phyloP scores from a whole-genome alignment of 2,888 invertebrate species.

The Leptopterna dolabrata region DNA sequence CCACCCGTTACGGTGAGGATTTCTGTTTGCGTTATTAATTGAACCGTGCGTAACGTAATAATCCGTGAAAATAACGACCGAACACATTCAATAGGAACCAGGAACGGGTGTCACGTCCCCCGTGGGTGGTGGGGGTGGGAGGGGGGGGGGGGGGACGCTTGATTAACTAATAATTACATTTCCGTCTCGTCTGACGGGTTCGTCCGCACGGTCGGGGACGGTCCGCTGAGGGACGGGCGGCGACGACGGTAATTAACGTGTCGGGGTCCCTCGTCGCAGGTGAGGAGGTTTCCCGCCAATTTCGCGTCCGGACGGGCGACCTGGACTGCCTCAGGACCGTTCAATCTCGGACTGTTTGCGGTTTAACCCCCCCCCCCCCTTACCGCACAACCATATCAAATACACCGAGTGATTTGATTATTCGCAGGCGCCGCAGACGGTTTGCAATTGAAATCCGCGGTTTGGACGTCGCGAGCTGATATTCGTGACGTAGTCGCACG shows the following conservation, averaged over 20 bases:
- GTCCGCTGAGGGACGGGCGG: too few relatives aligned
- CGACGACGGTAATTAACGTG: not conserved
- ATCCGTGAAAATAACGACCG: not conserved
- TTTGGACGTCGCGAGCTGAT: not conserved
- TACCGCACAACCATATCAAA: too few relatives aligned
- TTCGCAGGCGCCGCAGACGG: not conserved
- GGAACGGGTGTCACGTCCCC: not conserved
- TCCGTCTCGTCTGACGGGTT: not conserved
- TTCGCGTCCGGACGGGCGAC: not conserved
- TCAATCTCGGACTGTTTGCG: not conserved
- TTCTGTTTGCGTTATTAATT: constrained; percentile 7
- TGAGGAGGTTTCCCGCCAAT: not conserved
- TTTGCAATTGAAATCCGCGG: not conserved
- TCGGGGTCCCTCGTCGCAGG: not conserved
- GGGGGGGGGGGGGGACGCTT: not conserved
- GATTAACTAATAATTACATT: constrained; percentile 3
- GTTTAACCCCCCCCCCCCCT: too few relatives aligned
- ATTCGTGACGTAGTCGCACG: too few relatives aligned
- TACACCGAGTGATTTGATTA: not conserved
- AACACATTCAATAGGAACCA: not conserved
- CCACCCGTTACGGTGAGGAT: not conserved
- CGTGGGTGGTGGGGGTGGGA: not conserved
- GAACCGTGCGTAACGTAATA: constrained; percentile 2
- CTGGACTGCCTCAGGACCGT: not conserved
- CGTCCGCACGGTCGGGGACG: not conserved